Percentiles rank a stretch among this genome's conserved stretches.
Conservation (phyloP, 1,140 invertebrate species). For the Scaptomyza graminum region DNA sequence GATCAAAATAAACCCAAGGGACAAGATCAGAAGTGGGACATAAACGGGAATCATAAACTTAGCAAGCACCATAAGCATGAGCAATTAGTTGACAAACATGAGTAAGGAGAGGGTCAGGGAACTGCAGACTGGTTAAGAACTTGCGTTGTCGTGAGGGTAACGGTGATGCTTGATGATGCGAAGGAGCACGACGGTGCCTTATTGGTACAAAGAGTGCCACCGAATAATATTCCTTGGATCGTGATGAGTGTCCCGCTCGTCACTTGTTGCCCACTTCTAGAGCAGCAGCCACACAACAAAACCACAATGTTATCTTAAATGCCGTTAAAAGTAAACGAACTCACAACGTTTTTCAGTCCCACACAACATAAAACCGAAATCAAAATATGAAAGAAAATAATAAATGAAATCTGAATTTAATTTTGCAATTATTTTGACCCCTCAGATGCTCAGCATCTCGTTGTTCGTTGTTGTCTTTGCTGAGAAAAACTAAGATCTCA, state of each 20-base stretch:
- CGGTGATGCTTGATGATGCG: conserved; percentile 41
- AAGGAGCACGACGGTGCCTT: conserved; percentile 65
- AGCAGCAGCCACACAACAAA: conserved; percentile 17
- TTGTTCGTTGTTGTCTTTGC: conserved; percentile 34
- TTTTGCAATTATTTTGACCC: conserved; percentile 62
- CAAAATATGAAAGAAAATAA: conserved; percentile 38
- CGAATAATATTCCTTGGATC: conserved; percentile 38
- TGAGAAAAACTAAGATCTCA: conserved; percentile 63
- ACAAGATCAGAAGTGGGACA: conserved; percentile 18
- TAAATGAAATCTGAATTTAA: conserved; percentile 61
- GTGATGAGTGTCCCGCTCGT: conserved; percentile 63
- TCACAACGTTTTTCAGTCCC: conserved; percentile 41
- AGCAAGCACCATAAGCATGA: conserved; percentile 17
- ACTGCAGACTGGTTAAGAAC: not conserved
- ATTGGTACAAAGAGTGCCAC: conserved; percentile 44
- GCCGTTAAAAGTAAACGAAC: conserved; percentile 61
- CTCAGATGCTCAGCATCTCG: conserved; percentile 19
- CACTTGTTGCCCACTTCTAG: conserved; percentile 44
- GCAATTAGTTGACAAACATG: conserved; percentile 63
- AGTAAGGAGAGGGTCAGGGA: not conserved
- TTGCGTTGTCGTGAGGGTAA: conserved; percentile 1
- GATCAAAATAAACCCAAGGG: conserved; percentile 37
- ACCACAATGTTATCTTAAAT: conserved; percentile 26
- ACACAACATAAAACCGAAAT: conserved; percentile 42
- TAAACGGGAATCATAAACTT: conserved; percentile 25